Base-by-base conservation (phyloP, 2,797 vertebrate genomes). In the Brotogeris chrysoptera region DNA sequence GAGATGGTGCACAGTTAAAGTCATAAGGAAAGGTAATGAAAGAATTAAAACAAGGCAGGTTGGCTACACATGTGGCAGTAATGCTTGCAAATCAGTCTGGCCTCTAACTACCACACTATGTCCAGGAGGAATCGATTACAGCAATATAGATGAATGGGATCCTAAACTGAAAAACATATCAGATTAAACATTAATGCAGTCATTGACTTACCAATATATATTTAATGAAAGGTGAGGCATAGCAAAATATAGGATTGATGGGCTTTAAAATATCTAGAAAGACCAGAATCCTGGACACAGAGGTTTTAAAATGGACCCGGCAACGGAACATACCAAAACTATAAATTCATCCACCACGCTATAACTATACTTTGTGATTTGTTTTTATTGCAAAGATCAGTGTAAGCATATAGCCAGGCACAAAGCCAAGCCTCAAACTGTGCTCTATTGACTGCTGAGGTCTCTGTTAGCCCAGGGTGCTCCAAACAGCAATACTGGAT, bases 1-100 rank as follows among this genome's bases (percentile, higher is more conserved):
- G 5, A 94, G 87, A 72, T 6, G 10, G 46, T n/a, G 70, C 53
- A 81, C 50, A 86, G 90, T 86, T 92, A 68, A 34, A 94, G 77
- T 90, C 73, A 43, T 71, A 84, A 88, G 50, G 1, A 3, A 43
- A 95, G 34, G 86, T 49, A 94, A 95, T 53, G 74, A 74, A 73
- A 90, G 71, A 61, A 73, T 93, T 83, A 80, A 81, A 90, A 90
- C 32, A 63, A 88, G 64, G 81, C 52, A 90, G 70, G 73, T 46
- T 91, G 73, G 66, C 64, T 90, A 90, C 86, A 79, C n/a, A 28
- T 43, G 70, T 76, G 66, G 86, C 63, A 53, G 80, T 32, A 60
- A 53, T 10, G 32, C 64, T 17, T 61, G 80, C 68, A 90, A 80
- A 94, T 73, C 82, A 73, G 41, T 46, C 52, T 86, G 55, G 92